These are phyloP conservation scores for Bucco capensis DNA, from an alignment of 2,113 vertebrate genomes.

Conservation along the genomic window DNA sequence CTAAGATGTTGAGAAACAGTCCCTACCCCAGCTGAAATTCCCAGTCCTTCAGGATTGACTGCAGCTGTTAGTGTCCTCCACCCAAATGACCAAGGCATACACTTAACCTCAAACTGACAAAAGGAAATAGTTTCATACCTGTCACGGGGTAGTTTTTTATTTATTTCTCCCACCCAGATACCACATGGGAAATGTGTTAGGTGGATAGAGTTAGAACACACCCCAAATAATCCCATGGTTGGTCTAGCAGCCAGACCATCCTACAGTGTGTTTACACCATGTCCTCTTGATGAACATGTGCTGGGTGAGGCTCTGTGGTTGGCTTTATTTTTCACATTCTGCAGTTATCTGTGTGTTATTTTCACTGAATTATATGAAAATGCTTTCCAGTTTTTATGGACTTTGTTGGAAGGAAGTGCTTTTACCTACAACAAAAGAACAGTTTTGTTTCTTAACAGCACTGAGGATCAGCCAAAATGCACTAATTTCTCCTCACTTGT, in stretches of 20 bases:
- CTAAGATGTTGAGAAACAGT: not conserved
- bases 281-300: not conserved
- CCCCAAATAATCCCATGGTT: slow-evolving; percentile 3
- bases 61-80: not conserved
- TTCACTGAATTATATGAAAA: slow-evolving; percentile 20
- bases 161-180: slow-evolving; percentile 28
- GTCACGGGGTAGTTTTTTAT: slow-evolving; percentile 21
- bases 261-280: not conserved
- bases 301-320: slow-evolving; percentile 25
- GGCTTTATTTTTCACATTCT: slow-evolving; percentile 3
- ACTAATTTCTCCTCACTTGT: slow-evolving; percentile 61
- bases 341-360: slow-evolving; percentile 3
- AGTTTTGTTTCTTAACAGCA: slow-evolving; percentile 43
- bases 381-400: slow-evolving; percentile 11
- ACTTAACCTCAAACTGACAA: slow-evolving; percentile 43
- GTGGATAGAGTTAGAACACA: not conserved
- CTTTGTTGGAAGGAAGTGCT: slow-evolving; percentile 5
- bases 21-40: not conserved
- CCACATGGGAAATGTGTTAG: slow-evolving; percentile 17
- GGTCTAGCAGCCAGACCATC: not conserved
- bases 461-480: slow-evolving; percentile 42
- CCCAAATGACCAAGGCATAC: not conserved
- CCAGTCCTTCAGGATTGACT: not conserved
- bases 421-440: slow-evolving; percentile 39
- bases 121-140: slow-evolving; percentile 44